Percentiles rank a stretch among this genome's conserved stretches.
Conservation (phyloP, 2,888 invertebrate genomes). For the Rhagophthalmus giganteus region DNA sequence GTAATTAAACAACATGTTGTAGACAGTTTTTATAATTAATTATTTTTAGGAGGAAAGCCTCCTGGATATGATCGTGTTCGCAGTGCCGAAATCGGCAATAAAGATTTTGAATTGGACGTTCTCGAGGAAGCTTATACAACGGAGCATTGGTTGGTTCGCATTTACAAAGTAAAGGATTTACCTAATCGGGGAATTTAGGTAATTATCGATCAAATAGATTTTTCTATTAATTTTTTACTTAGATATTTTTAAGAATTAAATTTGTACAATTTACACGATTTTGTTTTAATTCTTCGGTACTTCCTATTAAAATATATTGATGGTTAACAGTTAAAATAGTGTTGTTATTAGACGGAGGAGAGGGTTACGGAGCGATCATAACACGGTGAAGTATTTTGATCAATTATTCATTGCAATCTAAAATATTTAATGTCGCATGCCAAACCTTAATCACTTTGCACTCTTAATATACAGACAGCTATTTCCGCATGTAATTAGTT, state of each 20-base stretch:
- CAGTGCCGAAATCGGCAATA: constrained; percentile 97
- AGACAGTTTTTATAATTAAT: background rate
- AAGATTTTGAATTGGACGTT: constrained; percentile 96
- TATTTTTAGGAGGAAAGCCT: constrained; percentile 72
- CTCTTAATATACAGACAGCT: too few species aligned
- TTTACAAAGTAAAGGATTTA: constrained; percentile 95
- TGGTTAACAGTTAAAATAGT: too few species aligned
- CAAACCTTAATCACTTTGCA: too few species aligned
- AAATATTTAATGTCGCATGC: too few species aligned
- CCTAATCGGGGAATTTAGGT: constrained; percentile 81
- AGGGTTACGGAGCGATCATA: too few species aligned
- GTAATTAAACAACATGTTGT: constrained; percentile 61
- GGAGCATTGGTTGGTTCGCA: constrained; percentile 98
- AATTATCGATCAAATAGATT: constrained; percentile 1
- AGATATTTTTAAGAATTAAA: background rate
- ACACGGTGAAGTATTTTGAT: too few species aligned
- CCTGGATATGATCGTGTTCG: constrained; percentile 96
- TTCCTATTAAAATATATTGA: too few species aligned
- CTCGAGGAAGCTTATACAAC: constrained; percentile 99
- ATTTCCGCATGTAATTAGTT: too few species aligned
- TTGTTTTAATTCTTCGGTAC: background rate
- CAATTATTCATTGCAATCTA: too few species aligned
- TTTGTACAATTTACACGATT: background rate
- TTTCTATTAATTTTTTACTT: constrained; percentile 2
- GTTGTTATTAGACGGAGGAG: too few species aligned